Evolutionary conservation across 2,797 vertebrate genomes (phyloP).

Genomic region (Gephyroberyx darwinii): DNA sequence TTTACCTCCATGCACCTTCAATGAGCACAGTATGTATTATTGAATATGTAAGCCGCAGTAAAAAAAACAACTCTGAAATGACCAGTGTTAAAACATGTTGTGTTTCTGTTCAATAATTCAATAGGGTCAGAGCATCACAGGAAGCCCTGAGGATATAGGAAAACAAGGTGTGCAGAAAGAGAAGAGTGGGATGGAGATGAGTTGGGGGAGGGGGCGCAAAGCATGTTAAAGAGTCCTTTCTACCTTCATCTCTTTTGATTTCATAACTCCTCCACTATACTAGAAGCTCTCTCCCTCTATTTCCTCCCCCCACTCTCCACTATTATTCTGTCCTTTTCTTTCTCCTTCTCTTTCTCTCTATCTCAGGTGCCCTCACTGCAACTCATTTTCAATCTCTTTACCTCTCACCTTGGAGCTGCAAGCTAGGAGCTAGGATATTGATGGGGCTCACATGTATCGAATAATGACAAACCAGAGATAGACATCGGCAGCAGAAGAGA

Average conservation of each 20-base stretch:
- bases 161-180: slow-evolving; percentile 28
- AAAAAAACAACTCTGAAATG: background rate
- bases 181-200: background rate
- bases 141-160: slow-evolving; percentile 7
- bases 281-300: background rate
- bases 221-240: slow-evolving; percentile 20
- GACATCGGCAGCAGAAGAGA: slow-evolving; percentile 13
- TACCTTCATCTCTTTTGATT: slow-evolving; percentile 34
- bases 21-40: slow-evolving; percentile 6
- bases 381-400: slow-evolving; percentile 35
- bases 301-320: background rate
- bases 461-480: slow-evolving; percentile 20
- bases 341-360: too few relatives aligned
- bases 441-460: slow-evolving; percentile 40
- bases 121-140: slow-evolving; percentile 27
- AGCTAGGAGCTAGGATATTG: slow-evolving; percentile 27
- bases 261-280: slow-evolving; percentile 14
- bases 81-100: slow-evolving; percentile 1
- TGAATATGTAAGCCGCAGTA: slow-evolving; percentile 11
- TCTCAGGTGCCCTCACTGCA: background rate
- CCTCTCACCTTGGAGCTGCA: slow-evolving; percentile 18
- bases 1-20: background rate
- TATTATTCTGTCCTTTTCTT: slow-evolving; percentile 13
- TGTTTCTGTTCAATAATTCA: slow-evolving; percentile 44
- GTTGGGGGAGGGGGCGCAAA: background rate